phyloP scores from a whole-genome alignment of 2,113 vertebrate species.

The Eonycteris spelaea region DNA sequence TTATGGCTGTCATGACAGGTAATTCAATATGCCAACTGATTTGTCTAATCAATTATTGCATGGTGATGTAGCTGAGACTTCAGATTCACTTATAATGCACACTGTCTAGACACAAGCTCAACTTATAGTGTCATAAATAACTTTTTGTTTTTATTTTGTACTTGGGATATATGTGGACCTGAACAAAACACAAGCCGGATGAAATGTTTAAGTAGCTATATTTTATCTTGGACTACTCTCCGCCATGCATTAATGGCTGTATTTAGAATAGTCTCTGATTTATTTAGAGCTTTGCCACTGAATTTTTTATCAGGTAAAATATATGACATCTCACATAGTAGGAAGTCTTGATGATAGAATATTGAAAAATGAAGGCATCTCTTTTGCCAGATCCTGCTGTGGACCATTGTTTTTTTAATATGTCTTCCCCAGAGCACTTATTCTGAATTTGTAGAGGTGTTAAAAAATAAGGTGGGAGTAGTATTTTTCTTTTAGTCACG shows the following conservation, averaged over 20 bases:
- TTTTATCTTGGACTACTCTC: not conserved
- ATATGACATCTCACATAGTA: slow-evolving; percentile 37
- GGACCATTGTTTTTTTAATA: not conserved
- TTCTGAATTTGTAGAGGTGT: not conserved
- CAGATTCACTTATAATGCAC: not conserved
- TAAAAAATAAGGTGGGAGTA: not conserved
- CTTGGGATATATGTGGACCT: not conserved
- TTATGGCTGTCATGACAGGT: not conserved
- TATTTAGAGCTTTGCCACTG: slow-evolving; percentile 47
- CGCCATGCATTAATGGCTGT: slow-evolving; percentile 52
- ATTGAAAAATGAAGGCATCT: not conserved
- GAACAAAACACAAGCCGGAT: not conserved
- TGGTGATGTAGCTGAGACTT: not conserved
- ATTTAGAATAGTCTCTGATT: slow-evolving; percentile 56
- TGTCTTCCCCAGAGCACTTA: not conserved
- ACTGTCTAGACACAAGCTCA: not conserved
- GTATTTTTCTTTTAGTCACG: not conserved
- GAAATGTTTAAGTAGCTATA: slow-evolving; percentile 18
- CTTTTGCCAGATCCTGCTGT: not conserved
- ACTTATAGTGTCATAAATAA: not conserved
- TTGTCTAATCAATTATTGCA: not conserved
- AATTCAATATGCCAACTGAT: not conserved
- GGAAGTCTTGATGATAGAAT: not conserved
- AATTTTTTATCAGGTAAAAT: slow-evolving; percentile 61
- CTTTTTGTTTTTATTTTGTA: not conserved